These are phyloP conservation scores for Orthosia gothica DNA, from an alignment of 2,888 invertebrate genomes.

Conservation along the genomic window DNA sequence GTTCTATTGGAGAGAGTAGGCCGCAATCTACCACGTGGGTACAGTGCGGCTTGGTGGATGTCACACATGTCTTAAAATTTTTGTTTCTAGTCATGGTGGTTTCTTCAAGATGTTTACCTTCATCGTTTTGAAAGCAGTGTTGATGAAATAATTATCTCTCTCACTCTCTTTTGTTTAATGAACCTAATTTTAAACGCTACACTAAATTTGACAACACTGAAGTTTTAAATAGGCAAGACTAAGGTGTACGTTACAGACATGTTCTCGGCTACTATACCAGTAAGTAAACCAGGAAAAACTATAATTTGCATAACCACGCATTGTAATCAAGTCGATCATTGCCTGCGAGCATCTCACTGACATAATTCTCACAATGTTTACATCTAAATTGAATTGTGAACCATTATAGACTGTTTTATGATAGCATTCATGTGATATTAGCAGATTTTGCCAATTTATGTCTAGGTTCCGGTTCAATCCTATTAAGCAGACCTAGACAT, in stretches of 20 bases:
- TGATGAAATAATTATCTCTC: too few relatives aligned
- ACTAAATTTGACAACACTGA: too few relatives aligned
- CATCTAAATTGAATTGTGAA: slow-evolving; percentile 22
- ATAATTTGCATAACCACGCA: slow-evolving; percentile 39
- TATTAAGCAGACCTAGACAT: fast-evolving
- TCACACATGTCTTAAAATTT: too few relatives aligned
- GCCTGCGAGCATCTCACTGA: slow-evolving; percentile 47
- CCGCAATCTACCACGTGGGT: too few relatives aligned
- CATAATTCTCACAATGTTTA: slow-evolving; percentile 48
- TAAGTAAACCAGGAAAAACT: slow-evolving; percentile 21
- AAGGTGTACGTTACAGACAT: too few relatives aligned
- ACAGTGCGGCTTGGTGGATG: too few relatives aligned
- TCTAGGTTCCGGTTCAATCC: not conserved
- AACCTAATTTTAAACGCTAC: too few relatives aligned
- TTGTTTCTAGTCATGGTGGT: too few relatives aligned
- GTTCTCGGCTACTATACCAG: not conserved
- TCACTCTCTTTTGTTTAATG: too few relatives aligned
- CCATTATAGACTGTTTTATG: not conserved
- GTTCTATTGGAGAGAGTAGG: too few relatives aligned
- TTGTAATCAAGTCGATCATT: slow-evolving; percentile 26
- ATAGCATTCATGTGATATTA: not conserved
- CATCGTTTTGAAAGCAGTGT: too few relatives aligned
- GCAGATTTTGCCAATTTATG: not conserved
- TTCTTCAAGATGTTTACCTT: too few relatives aligned
- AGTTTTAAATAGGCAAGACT: not conserved